Evolutionary conservation across 2,888 invertebrate genomes (phyloP).

Genomic region (Catocala fraxini): DNA sequence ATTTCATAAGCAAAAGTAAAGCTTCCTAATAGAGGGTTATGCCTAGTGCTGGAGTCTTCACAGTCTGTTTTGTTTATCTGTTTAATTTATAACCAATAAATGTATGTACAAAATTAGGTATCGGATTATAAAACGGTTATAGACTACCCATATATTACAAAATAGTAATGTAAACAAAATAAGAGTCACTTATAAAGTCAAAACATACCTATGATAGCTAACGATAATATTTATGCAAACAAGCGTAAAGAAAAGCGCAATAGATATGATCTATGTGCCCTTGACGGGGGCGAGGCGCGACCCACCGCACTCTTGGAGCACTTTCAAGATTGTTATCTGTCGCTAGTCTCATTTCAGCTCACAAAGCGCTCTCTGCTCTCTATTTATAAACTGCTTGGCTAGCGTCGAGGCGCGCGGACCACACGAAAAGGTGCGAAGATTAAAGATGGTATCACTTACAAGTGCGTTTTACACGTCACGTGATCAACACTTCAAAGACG

Average conservation of each 20-base stretch:
- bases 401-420: conserved; percentile 61
- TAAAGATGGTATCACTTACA: conserved; percentile 82
- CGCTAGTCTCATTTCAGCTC: conserved; percentile 81
- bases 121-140: too few species aligned
- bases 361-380: conserved; percentile 77
- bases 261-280: conserved; percentile 59
- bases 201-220: too few species aligned
- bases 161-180: too few species aligned
- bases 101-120: too few species aligned
- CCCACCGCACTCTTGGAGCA: conserved; percentile 70
- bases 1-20: too few species aligned
- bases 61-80: too few species aligned
- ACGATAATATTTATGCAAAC: neutral
- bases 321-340: conserved; percentile 81
- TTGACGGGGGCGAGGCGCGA: conserved; percentile 57
- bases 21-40: too few species aligned
- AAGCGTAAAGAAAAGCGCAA: conserved; percentile 72
- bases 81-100: too few species aligned
- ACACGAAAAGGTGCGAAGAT: conserved; percentile 86
- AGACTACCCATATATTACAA: too few species aligned
- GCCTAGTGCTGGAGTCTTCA: too few species aligned
- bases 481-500: conserved; percentile 65
- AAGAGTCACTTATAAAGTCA: too few species aligned
- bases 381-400: conserved; percentile 80
- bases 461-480: conserved; percentile 79